phyloP scores from a whole-genome alignment of 2,888 invertebrate species.

The Dasypogon diadema region DNA sequence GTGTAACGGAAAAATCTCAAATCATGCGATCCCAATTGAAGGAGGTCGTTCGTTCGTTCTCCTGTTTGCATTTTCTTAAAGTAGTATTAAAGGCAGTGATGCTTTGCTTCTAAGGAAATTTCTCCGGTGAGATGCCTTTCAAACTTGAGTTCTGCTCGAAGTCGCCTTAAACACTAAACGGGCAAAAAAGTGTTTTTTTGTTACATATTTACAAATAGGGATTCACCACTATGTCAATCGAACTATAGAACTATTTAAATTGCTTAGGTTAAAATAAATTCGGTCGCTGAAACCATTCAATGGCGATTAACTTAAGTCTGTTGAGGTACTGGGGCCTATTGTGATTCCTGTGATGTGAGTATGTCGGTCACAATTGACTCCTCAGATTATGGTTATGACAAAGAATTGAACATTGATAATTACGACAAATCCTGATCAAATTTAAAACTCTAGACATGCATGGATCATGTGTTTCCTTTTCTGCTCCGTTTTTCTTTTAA shows the following conservation, averaged over 20 bases:
- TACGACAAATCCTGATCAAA: no score
- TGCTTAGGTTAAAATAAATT: slow-evolving; percentile 37
- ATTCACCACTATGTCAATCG: slow-evolving; percentile 8
- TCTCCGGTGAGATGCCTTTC: slow-evolving; percentile 26
- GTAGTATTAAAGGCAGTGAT: slow-evolving; percentile 39
- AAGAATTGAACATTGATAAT: no score
- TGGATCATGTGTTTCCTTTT: no score
- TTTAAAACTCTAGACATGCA: no score
- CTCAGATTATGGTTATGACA: no score
- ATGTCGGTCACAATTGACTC: no score
- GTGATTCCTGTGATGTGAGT: no score
- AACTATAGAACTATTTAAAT: slow-evolving; percentile 19
- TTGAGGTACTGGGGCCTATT: not conserved
- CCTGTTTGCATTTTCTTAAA: slow-evolving; percentile 1
- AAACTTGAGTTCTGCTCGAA: not conserved
- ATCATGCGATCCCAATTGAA: not conserved
- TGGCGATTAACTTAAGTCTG: not conserved
- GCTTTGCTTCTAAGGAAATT: slow-evolving; percentile 25
- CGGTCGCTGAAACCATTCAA: slow-evolving; percentile 33
- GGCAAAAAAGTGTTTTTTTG: not conserved
- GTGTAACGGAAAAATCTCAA: not conserved
- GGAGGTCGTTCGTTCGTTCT: not conserved
- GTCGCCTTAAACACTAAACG: not conserved
- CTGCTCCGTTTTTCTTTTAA: no score
- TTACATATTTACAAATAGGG: slow-evolving; percentile 30